Evolutionary conservation across 2,797 vertebrate genomes (phyloP), one percentile per base, ranked within the genome.

Genomic region (Crenuchus spilurus): DNA sequence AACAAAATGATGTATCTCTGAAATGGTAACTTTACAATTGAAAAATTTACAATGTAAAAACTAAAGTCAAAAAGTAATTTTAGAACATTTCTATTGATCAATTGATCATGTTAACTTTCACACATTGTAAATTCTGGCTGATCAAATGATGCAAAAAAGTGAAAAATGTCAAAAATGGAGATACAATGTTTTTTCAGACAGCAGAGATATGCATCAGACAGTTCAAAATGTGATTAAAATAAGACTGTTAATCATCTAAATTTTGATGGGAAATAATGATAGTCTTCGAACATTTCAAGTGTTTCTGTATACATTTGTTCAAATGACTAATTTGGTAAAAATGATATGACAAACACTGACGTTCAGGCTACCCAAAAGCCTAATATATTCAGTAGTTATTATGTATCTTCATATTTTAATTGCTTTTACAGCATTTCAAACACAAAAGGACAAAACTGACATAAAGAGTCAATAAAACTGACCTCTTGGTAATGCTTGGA

Each of bases 391-490:
- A 28, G 48, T 14, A 20, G 22, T 54, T 71, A 49, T 14, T 14
- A 46, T 46, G 22, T 46, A 10, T 51, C 33, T 57, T 44, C 54
- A 67, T 28, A 33, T 18, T 67, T 72, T 28, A 41, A 49, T 3
- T 60, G 35, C 3, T 9, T 52, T 6, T 33, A 1, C 24, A 64
- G 26, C 13, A 24, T 49, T 52, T 6, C 10, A 60, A 54, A 44
- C 58, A 42, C 8, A 54, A 61, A 72, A 60, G 4, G 16, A 67
- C 35, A 55, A 42, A 51, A 39, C 48, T 24, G 44, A 48, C 18
- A 1, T 18, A 52, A 52, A 11, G 60, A 76, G n/a, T 37, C n/a
- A 28, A 57, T 26, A 65, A 65, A 35, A 9, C 2, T 9, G 26
- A 37, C 31, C 18, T 46, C 28, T 46, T n/a, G n/a, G n/a, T n/a